phyloP scores from a whole-genome alignment of 1,140 invertebrate genomes.

The Lepeophtheirus salmonis region DNA sequence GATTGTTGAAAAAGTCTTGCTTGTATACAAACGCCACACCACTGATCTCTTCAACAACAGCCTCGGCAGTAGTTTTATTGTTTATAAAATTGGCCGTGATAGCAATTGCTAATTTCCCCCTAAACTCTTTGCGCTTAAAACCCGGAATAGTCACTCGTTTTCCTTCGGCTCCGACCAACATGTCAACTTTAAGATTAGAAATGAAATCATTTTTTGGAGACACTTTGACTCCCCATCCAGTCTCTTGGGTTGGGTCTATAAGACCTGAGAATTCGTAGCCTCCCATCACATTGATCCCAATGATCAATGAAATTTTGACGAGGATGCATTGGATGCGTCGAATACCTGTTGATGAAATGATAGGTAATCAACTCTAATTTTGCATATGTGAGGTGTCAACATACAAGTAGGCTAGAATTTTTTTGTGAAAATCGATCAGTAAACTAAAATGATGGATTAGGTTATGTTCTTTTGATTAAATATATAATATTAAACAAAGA shows the following conservation, averaged over 20 bases:
- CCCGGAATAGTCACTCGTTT: slow-evolving; percentile 41
- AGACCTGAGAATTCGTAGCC: slow-evolving; percentile 64
- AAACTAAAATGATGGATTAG: too few relatives aligned
- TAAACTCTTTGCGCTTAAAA: slow-evolving; percentile 84
- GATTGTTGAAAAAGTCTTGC: slow-evolving; percentile 89
- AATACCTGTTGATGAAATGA: slow-evolving; percentile 28
- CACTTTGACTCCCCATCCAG: slow-evolving; percentile 67
- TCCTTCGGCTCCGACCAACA: slow-evolving; percentile 87
- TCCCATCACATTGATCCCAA: slow-evolving; percentile 89
- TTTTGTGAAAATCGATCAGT: too few relatives aligned
- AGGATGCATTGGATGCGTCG: slow-evolving; percentile 85
- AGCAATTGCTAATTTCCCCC: slow-evolving; percentile 89
- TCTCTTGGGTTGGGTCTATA: slow-evolving; percentile 33
- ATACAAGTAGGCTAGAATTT: too few relatives aligned
- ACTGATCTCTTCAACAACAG: slow-evolving; percentile 47
- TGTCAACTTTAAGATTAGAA: slow-evolving; percentile 85
- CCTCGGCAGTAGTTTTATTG: slow-evolving; percentile 72
- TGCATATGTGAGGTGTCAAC: too few relatives aligned
- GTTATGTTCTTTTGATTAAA: too few relatives aligned
- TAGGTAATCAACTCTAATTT: too few relatives aligned
- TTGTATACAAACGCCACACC: slow-evolving; percentile 96
- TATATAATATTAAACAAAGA: too few relatives aligned
- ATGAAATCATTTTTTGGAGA: slow-evolving; percentile 66
- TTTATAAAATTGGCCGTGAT: slow-evolving; percentile 98
- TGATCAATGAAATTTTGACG: slow-evolving; percentile 74